phyloP scores from a whole-genome alignment of 2,797 vertebrate genomes.

The Leptoclinus maculatus region DNA sequence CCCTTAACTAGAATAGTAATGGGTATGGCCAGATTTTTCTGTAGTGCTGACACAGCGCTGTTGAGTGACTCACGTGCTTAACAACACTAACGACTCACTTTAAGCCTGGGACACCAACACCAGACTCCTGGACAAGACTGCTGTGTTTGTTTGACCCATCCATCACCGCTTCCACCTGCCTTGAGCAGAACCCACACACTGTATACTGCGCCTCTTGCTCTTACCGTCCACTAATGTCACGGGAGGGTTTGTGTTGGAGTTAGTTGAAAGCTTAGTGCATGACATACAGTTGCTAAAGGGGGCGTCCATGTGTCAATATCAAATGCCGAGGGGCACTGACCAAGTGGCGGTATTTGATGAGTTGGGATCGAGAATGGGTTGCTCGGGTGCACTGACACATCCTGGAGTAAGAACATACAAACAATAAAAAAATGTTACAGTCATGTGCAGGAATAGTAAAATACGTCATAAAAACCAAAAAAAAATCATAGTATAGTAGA shows the following conservation, averaged over 20 bases:
- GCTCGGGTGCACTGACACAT: neutral
- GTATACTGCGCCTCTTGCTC: neutral
- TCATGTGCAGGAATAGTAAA: too few species aligned
- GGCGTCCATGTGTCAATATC: neutral
- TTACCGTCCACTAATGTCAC: too few species aligned
- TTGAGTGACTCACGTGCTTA: neutral
- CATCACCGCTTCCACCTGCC: too few species aligned
- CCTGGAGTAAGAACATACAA: too few species aligned
- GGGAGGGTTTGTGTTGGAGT: neutral
- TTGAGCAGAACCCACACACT: neutral
- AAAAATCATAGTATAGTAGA: neutral
- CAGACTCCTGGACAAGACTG: neutral
- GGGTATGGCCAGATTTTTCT: neutral
- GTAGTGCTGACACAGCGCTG: neutral
- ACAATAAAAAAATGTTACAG: neutral
- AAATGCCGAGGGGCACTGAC: neutral
- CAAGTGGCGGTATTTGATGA: neutral
- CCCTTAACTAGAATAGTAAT: neutral
- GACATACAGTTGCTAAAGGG: neutral
- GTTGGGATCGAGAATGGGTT: neutral
- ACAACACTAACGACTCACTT: neutral
- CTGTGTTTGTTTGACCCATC: neutral
- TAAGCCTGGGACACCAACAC: neutral
- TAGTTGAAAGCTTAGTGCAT: neutral
- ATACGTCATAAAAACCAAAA: neutral